phyloP scores from a whole-genome alignment of 2,113 vertebrate genomes.

The Tautogolabrus adspersus region DNA sequence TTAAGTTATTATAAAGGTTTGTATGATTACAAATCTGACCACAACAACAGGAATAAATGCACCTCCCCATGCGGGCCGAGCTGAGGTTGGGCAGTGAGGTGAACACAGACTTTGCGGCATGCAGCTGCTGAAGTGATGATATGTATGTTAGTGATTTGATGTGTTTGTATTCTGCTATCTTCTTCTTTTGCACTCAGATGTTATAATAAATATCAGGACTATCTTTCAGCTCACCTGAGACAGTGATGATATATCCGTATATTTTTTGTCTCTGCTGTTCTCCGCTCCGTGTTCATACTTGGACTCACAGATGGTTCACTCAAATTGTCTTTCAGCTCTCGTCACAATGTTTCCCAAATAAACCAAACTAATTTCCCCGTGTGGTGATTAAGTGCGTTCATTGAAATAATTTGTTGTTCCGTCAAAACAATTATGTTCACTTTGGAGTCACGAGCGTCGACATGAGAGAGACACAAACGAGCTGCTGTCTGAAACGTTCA shows the following conservation, averaged over 20 bases:
- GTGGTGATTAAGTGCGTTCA: constrained; percentile 69
- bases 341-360: constrained; percentile 68
- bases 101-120: no score
- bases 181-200: no score
- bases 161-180: no score
- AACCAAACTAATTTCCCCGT: constrained; percentile 68
- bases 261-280: background rate
- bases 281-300: constrained; percentile 21
- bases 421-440: constrained; percentile 70
- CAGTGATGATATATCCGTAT: background rate
- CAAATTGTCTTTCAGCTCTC: constrained; percentile 37
- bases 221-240: background rate
- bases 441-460: constrained; percentile 62
- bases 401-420: constrained; percentile 67
- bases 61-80: no score
- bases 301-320: constrained; percentile 33
- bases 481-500: constrained; percentile 71
- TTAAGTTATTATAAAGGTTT: no score
- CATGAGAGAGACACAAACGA: constrained; percentile 69
- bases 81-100: no score
- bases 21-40: no score
- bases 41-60: no score
- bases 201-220: no score
- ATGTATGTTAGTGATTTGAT: no score
- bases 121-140: no score